Percentiles rank a stretch among this genome's conserved stretches.
Evolutionary conservation across 2,888 invertebrate genomes (phyloP).

Genomic region (Girardia tigrina): DNA sequence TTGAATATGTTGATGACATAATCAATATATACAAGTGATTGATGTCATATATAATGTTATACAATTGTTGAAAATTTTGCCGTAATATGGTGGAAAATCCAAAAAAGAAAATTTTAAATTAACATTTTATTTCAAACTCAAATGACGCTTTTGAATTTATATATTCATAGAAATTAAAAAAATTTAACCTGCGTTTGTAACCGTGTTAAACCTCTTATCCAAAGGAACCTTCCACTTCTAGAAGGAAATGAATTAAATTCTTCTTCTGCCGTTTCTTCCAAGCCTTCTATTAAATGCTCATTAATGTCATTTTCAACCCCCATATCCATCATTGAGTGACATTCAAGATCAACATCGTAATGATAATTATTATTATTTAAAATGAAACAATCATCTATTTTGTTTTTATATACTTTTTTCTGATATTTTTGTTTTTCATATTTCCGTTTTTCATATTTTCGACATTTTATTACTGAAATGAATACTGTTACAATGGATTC

Average conservation of each 20-base stretch:
- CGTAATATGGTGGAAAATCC: no score
- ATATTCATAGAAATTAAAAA: no score
- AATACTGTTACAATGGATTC: background rate
- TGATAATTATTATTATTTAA: constrained; percentile 9
- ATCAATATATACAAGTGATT: no score
- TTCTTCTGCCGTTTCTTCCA: background rate
- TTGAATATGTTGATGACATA: no score
- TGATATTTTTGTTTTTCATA: background rate
- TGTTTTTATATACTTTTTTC: no score
- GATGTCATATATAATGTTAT: no score
- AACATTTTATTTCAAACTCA: no score
- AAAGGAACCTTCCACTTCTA: background rate
- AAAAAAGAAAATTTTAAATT: no score
- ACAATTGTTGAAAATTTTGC: no score
- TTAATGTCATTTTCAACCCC: background rate
- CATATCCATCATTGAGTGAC: background rate
- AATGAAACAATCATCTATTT: background rate
- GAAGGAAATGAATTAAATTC: background rate
- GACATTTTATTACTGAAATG: background rate
- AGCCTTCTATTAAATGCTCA: constrained; percentile 13
- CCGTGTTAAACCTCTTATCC: constrained; percentile 14
- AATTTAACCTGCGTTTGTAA: constrained; percentile 9
- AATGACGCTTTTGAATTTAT: no score
- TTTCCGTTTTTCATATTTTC: background rate
- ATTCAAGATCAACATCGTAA: background rate